Conservation (phyloP, 2,113 vertebrate genomes). For the Eulemur macaco region DNA sequence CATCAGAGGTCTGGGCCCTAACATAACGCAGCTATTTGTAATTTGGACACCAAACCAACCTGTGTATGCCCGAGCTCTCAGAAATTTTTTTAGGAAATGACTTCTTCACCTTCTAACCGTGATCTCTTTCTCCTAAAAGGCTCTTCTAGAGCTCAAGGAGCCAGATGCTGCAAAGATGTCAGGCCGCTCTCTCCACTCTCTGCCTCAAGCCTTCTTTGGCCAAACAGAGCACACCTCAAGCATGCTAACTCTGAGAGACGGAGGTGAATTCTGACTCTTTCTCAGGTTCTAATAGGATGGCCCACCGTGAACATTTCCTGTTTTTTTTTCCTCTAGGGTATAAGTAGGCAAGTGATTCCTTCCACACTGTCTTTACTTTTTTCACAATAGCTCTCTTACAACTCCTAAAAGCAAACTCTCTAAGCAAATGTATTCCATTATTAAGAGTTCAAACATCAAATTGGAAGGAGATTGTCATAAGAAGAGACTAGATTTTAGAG, state of each 20-base stretch:
- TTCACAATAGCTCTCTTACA: not conserved
- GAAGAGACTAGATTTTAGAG: not conserved
- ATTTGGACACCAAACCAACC: not conserved
- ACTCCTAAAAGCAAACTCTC: not conserved
- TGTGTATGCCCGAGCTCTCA: not conserved
- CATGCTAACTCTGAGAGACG: not conserved
- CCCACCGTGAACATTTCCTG: not conserved
- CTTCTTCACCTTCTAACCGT: not conserved
- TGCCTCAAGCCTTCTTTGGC: not conserved
- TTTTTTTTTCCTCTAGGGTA: not conserved
- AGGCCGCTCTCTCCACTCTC: too few species aligned
- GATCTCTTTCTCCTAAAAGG: not conserved
- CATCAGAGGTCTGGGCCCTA: not conserved
- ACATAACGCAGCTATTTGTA: not conserved
- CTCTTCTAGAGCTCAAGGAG: not conserved
- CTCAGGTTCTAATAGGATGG: not conserved
- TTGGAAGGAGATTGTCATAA: not conserved
- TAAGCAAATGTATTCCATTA: not conserved
- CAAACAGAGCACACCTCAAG: not conserved
- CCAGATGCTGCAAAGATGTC: accelerated
- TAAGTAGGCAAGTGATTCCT: not conserved
- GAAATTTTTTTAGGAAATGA: not conserved
- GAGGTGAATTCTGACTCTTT: not conserved
- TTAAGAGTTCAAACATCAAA: not conserved
- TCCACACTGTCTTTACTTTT: not conserved